Percentiles rank a stretch among this genome's conserved stretches.
phyloP scores from a whole-genome alignment of 2,797 vertebrate species.

The Scolopax bukidnonensis region DNA sequence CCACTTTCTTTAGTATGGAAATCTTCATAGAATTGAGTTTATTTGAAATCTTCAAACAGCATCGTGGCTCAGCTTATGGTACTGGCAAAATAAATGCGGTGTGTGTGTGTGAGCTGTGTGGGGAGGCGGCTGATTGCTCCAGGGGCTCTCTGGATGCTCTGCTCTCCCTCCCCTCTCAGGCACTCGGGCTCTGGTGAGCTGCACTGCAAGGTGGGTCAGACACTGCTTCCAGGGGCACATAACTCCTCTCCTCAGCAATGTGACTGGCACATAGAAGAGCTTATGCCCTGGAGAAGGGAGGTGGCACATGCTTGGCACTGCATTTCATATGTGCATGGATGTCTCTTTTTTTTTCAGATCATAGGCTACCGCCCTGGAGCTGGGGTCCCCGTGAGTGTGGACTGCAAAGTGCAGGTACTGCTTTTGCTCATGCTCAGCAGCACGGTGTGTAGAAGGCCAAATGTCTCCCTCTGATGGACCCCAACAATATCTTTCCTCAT shows the following conservation, averaged over 20 bases:
- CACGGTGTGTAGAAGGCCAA: rapidly evolving
- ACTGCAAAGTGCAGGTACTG: constrained; percentile 90
- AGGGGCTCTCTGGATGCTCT: not conserved
- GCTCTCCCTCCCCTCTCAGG: not conserved
- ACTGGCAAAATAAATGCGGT: not conserved
- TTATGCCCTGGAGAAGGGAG: not conserved
- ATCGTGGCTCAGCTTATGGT: not conserved
- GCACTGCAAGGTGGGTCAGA: not conserved
- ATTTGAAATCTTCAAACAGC: not conserved
- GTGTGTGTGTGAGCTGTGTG: not conserved
- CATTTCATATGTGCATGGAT: not conserved
- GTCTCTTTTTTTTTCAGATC: constrained; percentile 81
- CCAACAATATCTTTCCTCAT: not conserved
- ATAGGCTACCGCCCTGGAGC: constrained; percentile 92
- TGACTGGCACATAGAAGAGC: not conserved
- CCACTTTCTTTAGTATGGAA: not conserved
- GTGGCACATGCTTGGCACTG: rapidly evolving
- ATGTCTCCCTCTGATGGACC: not conserved
- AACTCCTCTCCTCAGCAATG: not conserved
- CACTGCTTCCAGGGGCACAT: not conserved
- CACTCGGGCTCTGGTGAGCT: not conserved
- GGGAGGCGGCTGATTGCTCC: not conserved
- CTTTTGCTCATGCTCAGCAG: rapidly evolving
- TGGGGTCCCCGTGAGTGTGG: constrained; percentile 90
- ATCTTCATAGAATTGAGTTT: not conserved